These are phyloP conservation scores for Apodemus sylvaticus DNA, from an alignment of 2,113 vertebrate species.

Conservation along the genomic window DNA sequence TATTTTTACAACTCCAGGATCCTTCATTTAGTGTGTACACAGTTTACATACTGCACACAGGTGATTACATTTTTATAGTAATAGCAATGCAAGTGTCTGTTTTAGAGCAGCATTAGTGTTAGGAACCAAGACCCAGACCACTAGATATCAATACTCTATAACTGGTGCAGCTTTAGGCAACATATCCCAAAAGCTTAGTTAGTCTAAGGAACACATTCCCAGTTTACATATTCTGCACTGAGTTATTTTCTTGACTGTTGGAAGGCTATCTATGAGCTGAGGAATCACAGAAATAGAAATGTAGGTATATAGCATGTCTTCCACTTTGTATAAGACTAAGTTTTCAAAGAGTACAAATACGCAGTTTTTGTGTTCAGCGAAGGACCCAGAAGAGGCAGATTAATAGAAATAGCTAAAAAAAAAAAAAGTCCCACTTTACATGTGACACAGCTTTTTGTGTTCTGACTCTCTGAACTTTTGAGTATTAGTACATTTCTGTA, in stretches of 20 bases:
- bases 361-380: background rate
- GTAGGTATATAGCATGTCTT: background rate
- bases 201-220: background rate
- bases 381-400: background rate
- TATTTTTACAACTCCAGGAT: background rate
- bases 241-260: background rate
- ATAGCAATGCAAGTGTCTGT: background rate
- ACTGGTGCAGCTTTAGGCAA: background rate
- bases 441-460: background rate
- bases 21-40: background rate
- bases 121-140: background rate
- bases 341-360: background rate
- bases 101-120: background rate
- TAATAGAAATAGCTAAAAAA: background rate
- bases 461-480: slow-evolving; percentile 16
- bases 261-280: background rate
- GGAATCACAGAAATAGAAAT: background rate
- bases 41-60: background rate
- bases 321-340: background rate
- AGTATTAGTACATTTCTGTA: background rate
- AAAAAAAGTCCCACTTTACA: background rate
- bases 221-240: background rate
- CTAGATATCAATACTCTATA: background rate
- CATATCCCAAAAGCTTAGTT: background rate
- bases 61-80: background rate